These are phyloP conservation scores for Myotis davidii DNA, from an alignment of 2,113 vertebrate species.

Conservation along the genomic window DNA sequence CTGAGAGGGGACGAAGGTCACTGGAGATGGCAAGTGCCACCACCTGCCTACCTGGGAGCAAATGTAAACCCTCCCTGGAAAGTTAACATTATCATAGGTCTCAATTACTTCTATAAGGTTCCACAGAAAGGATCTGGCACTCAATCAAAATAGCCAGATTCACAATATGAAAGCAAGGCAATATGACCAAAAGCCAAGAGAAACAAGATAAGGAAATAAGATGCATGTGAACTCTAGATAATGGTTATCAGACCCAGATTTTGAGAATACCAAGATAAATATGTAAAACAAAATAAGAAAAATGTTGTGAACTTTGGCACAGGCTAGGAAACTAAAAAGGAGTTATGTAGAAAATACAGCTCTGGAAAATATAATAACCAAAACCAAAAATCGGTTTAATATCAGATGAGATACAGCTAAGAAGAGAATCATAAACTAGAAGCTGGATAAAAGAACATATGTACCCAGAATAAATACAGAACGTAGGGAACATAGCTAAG, in stretches of 20 bases:
- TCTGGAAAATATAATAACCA: slow-evolving; percentile 19
- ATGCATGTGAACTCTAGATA: background rate
- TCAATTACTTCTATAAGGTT: background rate
- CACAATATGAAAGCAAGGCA: background rate
- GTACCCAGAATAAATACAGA: background rate
- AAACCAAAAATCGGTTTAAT: background rate
- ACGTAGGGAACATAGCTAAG: background rate
- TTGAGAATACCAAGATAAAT: slow-evolving; percentile 13
- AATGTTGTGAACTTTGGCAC: background rate
- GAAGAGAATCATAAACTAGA: slow-evolving; percentile 26
- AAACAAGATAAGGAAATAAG: background rate
- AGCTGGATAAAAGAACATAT: background rate
- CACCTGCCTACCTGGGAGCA: background rate
- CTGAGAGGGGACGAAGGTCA: background rate
- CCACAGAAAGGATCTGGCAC: background rate
- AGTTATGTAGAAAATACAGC: slow-evolving; percentile 11
- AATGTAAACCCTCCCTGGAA: background rate
- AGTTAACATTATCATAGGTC: background rate
- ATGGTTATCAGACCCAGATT: background rate
- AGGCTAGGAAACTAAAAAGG: background rate
- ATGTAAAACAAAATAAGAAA: background rate
- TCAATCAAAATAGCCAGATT: background rate
- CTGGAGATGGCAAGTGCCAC: background rate
- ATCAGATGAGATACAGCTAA: slow-evolving; percentile 21
- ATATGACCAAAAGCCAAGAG: background rate